Conservation (phyloP, 53 echinoderm and acorn worm species). For the Antedon mediterranea region DNA sequence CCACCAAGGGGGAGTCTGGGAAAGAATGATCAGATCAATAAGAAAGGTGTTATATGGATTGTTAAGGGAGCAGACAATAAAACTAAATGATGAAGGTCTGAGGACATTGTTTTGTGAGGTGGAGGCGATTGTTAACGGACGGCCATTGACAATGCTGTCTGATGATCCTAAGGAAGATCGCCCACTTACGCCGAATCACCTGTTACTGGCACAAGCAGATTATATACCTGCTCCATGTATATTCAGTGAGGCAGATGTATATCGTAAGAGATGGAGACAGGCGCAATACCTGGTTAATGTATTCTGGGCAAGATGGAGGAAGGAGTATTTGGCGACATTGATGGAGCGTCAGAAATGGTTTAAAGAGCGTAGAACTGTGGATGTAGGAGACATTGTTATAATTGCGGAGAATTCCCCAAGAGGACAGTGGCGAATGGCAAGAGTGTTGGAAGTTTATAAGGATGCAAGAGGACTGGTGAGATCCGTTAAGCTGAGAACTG, state of each 20-base stretch:
- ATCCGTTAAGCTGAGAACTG: not conserved
- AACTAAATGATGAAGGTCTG: not conserved
- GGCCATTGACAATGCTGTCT: not conserved
- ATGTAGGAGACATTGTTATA: not conserved
- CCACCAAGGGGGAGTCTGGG: slow-evolving; percentile 22
- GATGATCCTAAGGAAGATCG: not conserved
- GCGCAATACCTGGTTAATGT: not conserved
- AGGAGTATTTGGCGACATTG: not conserved
- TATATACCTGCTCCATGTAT: not conserved
- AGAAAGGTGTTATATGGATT: slow-evolving; percentile 10
- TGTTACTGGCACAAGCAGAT: not conserved
- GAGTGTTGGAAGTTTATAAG: not conserved
- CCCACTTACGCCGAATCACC: not conserved
- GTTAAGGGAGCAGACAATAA: not conserved
- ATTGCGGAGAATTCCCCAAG: not conserved
- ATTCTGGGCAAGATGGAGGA: not conserved
- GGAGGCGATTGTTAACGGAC: not conserved
- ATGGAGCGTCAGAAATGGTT: not conserved
- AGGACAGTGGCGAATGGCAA: not conserved
- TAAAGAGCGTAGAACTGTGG: not conserved
- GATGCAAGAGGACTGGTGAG: not conserved
- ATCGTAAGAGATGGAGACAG: not conserved
- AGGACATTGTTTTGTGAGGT: not conserved
- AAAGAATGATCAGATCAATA: slow-evolving; percentile 12
- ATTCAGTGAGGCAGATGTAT: not conserved